A percentile compares a stretch with the other conserved stretches of the same genome.
phyloP scores from a whole-genome alignment of 2,797 vertebrate genomes.

The Microctenopoma stevenorrisi region DNA sequence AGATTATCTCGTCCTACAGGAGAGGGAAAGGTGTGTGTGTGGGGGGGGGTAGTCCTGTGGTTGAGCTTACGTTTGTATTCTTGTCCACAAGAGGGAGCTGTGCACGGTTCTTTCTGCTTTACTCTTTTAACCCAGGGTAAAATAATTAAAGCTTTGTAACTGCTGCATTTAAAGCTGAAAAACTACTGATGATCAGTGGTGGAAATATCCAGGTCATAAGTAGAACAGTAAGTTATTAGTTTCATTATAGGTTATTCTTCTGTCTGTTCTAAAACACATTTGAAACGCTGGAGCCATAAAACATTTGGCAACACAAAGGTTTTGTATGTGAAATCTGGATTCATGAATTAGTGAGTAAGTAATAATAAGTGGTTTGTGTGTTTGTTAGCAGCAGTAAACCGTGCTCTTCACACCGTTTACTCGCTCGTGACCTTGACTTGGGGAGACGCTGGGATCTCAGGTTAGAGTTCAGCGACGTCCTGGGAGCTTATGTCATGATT shows the following conservation, averaged over 20 bases:
- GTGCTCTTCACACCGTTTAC: constrained; percentile 17
- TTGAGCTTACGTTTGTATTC: constrained; percentile 6
- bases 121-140: no score
- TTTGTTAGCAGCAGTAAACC: constrained; percentile 18
- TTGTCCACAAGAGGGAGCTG: constrained; percentile 54
- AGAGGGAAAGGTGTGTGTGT: background rate
- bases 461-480: constrained; percentile 31
- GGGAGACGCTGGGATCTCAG: constrained; percentile 36
- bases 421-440: constrained; percentile 17
- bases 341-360: no score
- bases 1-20: constrained; percentile 51
- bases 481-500: constrained; percentile 17
- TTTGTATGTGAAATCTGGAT: no score
- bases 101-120: background rate
- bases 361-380: no score
- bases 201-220: no score
- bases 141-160: background rate
- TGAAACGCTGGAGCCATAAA: no score
- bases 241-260: no score
- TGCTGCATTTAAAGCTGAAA: background rate
- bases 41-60: background rate
- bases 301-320: no score
- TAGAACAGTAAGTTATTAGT: no score
- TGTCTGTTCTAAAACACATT: no score
- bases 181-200: no score